Evolutionary conservation across 1,140 invertebrate species (phyloP).

Genomic region (Drosophila punjabiensis): DNA sequence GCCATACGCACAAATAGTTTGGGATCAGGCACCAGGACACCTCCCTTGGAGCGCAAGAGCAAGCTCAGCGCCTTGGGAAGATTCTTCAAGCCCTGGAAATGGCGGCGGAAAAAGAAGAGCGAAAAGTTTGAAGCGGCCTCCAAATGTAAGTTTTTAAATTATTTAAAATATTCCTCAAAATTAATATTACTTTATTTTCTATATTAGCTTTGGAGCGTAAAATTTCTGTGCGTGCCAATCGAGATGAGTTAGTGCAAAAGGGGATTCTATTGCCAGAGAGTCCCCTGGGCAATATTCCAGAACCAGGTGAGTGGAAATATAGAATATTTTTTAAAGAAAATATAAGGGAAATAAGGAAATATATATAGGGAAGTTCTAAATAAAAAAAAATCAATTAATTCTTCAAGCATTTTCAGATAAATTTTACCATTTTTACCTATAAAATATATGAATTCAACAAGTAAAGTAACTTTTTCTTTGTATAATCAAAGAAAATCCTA

Average conservation of each 20-base stretch:
- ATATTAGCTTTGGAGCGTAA: conserved; percentile 96
- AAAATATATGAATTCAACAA: too few species aligned
- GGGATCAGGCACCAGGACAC: conserved; percentile 92
- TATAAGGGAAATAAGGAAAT: too few species aligned
- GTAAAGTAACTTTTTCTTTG: too few species aligned
- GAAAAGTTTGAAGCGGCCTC: conserved; percentile 98
- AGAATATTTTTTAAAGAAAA: too few species aligned
- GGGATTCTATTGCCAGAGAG: conserved; percentile 96
- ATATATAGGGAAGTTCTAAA: neutral
- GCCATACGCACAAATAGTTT: conserved; percentile 94
- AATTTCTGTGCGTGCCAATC: conserved; percentile 98
- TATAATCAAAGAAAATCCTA: neutral
- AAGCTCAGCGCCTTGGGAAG: conserved; percentile 97
- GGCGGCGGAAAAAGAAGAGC: conserved; percentile 99
- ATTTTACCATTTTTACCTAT: neutral
- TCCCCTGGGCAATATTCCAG: conserved; percentile 92
- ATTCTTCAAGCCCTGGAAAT: conserved; percentile 99
- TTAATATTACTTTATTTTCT: neutral
- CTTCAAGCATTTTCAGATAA: neutral
- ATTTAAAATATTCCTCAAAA: neutral
- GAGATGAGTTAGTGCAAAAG: conserved; percentile 98
- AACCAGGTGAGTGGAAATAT: conserved; percentile 88
- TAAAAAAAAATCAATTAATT: neutral
- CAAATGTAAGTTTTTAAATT: conserved; percentile 92
- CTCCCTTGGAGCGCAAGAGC: conserved; percentile 94